Evolutionary conservation across 2,888 invertebrate species (phyloP).

Genomic region (Blastobasis adustella): DNA sequence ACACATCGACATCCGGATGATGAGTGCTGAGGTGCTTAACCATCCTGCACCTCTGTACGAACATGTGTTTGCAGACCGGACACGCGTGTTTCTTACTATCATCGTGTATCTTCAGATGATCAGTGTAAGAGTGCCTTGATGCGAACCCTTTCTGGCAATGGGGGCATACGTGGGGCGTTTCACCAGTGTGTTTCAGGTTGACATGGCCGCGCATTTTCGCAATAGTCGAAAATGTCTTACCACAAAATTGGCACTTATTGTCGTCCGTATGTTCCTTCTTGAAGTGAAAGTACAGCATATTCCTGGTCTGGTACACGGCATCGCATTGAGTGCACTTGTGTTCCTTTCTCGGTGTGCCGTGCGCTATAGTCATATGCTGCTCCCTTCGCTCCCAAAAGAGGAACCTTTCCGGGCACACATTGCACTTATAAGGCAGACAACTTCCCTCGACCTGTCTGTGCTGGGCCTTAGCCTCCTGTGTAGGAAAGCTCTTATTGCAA

Average conservation of each 20-base stretch:
- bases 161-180: constrained; percentile 6
- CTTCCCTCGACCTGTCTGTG: constrained; percentile 39
- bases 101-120: constrained; percentile 12
- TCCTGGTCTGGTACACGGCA: constrained; percentile 15
- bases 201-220: constrained; percentile 8
- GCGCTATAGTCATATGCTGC: constrained; percentile 39
- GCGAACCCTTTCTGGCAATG: not conserved
- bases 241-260: constrained; percentile 18
- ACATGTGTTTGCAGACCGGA: constrained; percentile 2
- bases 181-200: constrained; percentile 4
- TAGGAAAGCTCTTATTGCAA: constrained; percentile 46
- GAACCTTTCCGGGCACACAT: constrained; percentile 49
- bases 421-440: constrained; percentile 55
- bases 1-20: constrained; percentile 10
- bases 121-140: constrained; percentile 3
- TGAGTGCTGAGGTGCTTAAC: constrained; percentile 10
- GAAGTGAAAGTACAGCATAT: constrained; percentile 18
- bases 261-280: constrained; percentile 20
- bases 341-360: constrained; percentile 37
- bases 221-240: constrained; percentile 14
- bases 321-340: constrained; percentile 33
- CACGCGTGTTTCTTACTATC: not conserved
- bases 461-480: constrained; percentile 39
- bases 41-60: not conserved
- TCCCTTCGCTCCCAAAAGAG: constrained; percentile 47